Evolutionary conservation across 1,140 invertebrate species (phyloP).

Genomic region (Bombus fervidus): DNA sequence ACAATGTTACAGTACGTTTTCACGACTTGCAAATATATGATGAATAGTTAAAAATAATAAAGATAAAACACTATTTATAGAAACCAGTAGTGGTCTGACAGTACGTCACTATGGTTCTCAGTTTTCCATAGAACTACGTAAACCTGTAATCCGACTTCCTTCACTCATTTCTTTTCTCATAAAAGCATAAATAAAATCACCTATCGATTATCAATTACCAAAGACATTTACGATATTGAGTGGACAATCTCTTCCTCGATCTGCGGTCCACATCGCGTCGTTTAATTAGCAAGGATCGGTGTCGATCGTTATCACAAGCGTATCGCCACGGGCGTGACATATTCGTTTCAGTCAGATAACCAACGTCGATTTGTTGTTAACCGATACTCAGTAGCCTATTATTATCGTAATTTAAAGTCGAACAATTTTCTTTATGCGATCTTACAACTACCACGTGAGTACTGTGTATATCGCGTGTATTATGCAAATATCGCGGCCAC

Average conservation of each 20-base stretch:
- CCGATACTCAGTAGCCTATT: background rate
- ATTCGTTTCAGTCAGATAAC: constrained; percentile 19
- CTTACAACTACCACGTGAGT: background rate
- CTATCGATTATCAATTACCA: constrained; percentile 5
- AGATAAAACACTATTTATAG: too few relatives aligned
- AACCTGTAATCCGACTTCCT: background rate
- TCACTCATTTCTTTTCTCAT: too few relatives aligned
- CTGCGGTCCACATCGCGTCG: background rate
- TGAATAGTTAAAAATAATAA: too few relatives aligned
- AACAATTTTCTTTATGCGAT: constrained; percentile 2
- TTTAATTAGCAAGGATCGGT: constrained; percentile 41
- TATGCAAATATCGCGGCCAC: constrained; percentile 18
- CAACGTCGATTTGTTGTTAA: constrained; percentile 27
- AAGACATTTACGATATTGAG: background rate
- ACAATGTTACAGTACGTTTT: too few relatives aligned
- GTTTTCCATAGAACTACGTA: background rate
- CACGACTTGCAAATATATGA: too few relatives aligned
- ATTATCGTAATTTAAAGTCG: constrained; percentile 5
- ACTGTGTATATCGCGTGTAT: background rate
- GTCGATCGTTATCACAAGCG: constrained; percentile 32
- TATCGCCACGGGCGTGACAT: background rate
- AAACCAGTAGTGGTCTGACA: too few relatives aligned
- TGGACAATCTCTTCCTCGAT: background rate
- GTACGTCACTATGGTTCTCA: too few relatives aligned
- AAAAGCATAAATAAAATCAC: background rate